Base-by-base conservation (phyloP, 2,113 vertebrate genomes). In the Toxotes jaculatrix region DNA sequence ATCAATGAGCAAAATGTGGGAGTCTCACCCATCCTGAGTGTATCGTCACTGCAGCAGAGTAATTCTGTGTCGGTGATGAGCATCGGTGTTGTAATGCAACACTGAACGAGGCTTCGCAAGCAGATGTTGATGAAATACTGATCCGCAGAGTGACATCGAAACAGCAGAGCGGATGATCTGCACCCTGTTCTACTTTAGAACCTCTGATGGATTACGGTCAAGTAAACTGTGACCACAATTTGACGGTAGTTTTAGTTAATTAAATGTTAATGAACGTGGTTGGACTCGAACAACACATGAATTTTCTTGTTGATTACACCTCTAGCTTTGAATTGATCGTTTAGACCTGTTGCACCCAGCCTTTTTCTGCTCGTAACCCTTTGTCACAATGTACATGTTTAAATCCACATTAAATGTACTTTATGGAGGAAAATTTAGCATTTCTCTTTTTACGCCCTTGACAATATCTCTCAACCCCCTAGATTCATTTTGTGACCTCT, bases 61-160 rank as follows among this genome's bases (percentile, higher is more conserved):
- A 56, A 38, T 45, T 65, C 5, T 59, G 61, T 45, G 32, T 40
- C 55, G 55, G 36, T 19, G 55, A 74, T 10, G 56, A 61, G 63
- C 57, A 57, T 43, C 51, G 12, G 32, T 23, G 74, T 71, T 56
- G 51, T 17, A 34, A 51, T 36, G 66, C 78, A 82, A 77, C 45
- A 0, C 42, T 43, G 63, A 53, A 14, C 4, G 57, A 66, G 31
- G 60, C 72, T n/a, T 31, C 36, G n/a, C 51, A 8, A 43, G 55
- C 36, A 51, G 66, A 45, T 79, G 82, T 57, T 91, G 74, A 89
- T 93, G 85, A 89, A 90, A 86, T 90, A 91, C 91, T 88, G 92
- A 93, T 91, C 57, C 40, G 67, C 64, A 56, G 49, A 40, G 55
- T 19, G 77, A 71, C 23, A 5, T 53, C 27, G 27, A 42, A 47